Conservation (phyloP, 2,888 invertebrate species). For the Saturnia pavonia region DNA sequence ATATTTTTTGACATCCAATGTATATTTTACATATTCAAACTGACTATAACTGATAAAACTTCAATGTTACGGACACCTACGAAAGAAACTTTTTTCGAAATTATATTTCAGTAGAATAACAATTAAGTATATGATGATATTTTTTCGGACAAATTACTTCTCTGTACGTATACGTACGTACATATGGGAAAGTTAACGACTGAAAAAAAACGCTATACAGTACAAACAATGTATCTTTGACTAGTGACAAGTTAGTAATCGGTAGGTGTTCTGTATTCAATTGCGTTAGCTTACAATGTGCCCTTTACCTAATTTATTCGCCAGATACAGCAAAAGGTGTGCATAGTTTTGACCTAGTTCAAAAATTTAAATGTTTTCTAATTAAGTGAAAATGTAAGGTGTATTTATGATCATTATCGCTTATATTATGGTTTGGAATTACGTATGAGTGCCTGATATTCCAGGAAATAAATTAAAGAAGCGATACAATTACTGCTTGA, state of each 20-base stretch:
- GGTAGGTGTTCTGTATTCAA: not conserved
- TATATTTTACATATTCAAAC: no score
- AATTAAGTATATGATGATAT: no score
- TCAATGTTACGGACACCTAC: not conserved
- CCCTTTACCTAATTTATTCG: not conserved
- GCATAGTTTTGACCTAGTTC: not conserved
- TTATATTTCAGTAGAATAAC: not conserved
- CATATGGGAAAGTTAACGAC: no score
- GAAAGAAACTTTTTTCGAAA: not conserved
- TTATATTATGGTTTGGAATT: not conserved
- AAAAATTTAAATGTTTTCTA: not conserved
- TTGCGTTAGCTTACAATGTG: not conserved
- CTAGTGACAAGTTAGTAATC: not conserved
- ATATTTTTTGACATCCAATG: no score
- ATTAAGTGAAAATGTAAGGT: not conserved
- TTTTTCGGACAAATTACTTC: no score
- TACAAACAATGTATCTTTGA: not conserved
- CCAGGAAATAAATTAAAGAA: not conserved
- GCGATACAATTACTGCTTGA: not conserved
- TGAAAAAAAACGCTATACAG: no score
- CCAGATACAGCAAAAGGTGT: not conserved
- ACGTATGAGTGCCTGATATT: not conserved
- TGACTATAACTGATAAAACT: no score
- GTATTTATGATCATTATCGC: not conserved
- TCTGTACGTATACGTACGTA: no score